phyloP scores from a whole-genome alignment of 2,113 vertebrate genomes.

The Pardalotus punctatus region DNA sequence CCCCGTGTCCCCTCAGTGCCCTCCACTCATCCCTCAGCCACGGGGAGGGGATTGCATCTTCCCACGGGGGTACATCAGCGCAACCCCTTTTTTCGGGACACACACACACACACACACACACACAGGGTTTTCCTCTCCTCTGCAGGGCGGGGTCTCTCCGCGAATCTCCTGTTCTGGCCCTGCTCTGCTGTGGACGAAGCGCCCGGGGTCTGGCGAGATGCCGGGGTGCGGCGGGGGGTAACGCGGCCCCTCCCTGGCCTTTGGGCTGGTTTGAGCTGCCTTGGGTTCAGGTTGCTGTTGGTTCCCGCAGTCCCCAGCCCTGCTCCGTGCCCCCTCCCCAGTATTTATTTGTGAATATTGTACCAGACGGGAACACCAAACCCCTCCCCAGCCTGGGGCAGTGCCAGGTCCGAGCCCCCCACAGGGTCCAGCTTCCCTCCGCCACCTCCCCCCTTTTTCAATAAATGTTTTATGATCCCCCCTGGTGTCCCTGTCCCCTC shows the following conservation, averaged over 20 bases:
- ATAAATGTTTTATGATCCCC: background rate
- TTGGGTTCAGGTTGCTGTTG: background rate
- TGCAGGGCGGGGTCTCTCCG: background rate
- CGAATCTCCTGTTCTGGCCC: background rate
- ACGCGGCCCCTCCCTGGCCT: background rate
- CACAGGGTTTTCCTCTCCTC: background rate
- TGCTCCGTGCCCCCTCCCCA: background rate
- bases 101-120: background rate
- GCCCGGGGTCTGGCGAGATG: background rate
- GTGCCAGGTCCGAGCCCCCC: background rate
- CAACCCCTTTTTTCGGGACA: background rate
- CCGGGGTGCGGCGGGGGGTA: background rate
- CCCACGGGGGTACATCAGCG: background rate
- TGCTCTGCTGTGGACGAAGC: background rate
- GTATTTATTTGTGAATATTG: conserved; percentile 2
- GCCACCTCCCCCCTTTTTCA: background rate
- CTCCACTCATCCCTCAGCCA: background rate
- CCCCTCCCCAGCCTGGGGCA: background rate
- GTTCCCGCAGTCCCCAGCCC: background rate
- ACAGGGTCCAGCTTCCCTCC: background rate
- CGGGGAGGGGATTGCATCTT: background rate
- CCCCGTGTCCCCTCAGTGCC: background rate
- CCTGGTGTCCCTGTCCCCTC: background rate
- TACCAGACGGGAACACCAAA: background rate
- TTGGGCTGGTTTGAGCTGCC: background rate